These are phyloP conservation scores for Cryptosula pallasiana DNA, from an alignment of 2,888 invertebrate species.

Conservation along the genomic window DNA sequence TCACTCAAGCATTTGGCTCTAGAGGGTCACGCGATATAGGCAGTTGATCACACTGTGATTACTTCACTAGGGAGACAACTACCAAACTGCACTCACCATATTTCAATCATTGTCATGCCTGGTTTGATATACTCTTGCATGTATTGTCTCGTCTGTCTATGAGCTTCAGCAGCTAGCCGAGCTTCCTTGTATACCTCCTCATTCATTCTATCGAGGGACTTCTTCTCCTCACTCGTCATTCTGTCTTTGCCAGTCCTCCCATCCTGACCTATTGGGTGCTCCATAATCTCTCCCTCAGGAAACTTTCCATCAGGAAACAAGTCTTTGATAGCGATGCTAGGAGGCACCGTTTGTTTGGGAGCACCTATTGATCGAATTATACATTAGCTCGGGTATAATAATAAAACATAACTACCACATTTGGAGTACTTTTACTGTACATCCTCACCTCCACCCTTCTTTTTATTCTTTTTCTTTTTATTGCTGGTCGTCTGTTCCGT, in stretches of 20 bases:
- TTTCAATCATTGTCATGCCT: constrained; percentile 98
- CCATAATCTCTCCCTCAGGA: constrained; percentile 84
- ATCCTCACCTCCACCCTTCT: background rate
- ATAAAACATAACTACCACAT: no score
- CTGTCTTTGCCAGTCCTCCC: constrained; percentile 81
- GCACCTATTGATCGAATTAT: no score
- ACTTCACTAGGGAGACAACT: no score
- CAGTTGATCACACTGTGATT: no score
- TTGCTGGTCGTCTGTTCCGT: background rate
- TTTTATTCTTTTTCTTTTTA: background rate
- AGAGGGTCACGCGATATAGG: no score
- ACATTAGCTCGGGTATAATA: no score
- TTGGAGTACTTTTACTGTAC: no score
- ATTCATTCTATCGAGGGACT: constrained; percentile 81
- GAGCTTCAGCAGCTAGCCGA: constrained; percentile 93
- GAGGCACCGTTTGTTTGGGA: constrained; percentile 57
- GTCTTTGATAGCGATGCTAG: constrained; percentile 78
- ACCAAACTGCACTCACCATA: constrained; percentile 72
- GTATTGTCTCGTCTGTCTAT: constrained; percentile 87
- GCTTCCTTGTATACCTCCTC: constrained; percentile 91
- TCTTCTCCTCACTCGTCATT: constrained; percentile 65
- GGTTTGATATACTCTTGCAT: constrained; percentile 93
- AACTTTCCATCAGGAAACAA: constrained; percentile 76
- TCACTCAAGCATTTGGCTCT: no score
- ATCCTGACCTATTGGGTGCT: constrained; percentile 72